Evolutionary conservation across 1,140 invertebrate species (phyloP), one percentile per base, ranked within the genome.

Genomic region (Macrotrachela quadricornifera): DNA sequence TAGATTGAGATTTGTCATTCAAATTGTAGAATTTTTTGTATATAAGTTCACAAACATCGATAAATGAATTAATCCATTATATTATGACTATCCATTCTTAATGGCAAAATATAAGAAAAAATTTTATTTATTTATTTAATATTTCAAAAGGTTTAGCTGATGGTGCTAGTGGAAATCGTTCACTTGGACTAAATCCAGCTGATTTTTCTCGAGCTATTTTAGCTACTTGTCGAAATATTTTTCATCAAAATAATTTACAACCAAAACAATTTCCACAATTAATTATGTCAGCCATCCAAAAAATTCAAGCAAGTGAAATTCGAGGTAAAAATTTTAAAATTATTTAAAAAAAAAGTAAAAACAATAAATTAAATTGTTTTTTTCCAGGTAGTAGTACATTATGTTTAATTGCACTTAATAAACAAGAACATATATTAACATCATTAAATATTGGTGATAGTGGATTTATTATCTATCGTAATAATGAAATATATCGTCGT

Each of bases 391-490:
- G 46, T 50, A 44, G 53, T 1, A 54, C 53, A 10, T 49, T 54
- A 18, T 54, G 53, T 54, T 38, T 54, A 8, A 30, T 54, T 14
- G 46, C 47, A 14, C 18, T 54, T 18, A 40, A 54, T 39, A 54
- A 54, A 46, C 12, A 17, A n/a, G 41, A 15, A 6, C 46, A 49
- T 45, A 6, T 42, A 11, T 46, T 54, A 37, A 44, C 43, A 43
- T 40, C 53, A 46, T 38, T 54, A 36, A 54, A 54, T 46, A 54
- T 54, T 43, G 53, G 53, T 1, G 53, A 54, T 43, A 49, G 46
- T 30, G 53, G 53, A 10, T 54, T 54, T 40, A 44, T 39, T 15
- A 38, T 54, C 10, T n/a, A 49, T 10, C 30, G 53, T 38, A 37
- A 54, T 38, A 44, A 44, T 12, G 14, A 21, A 39, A 54, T 54